Base-by-base conservation (phyloP, 2,113 vertebrate species). In the Dipodomys spectabilis region DNA sequence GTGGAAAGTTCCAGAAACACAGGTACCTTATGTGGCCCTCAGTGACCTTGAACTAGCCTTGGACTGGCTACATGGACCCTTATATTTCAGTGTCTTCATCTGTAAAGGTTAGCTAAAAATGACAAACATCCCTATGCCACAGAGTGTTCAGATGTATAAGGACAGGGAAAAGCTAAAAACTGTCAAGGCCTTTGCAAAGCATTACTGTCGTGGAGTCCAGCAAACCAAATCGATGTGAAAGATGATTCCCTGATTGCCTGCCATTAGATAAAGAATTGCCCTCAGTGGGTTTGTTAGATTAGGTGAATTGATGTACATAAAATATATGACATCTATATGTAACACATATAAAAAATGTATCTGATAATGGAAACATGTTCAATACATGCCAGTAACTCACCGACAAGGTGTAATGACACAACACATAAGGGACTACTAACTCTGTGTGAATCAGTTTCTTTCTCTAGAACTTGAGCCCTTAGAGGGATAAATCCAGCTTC, bases 391-490 rank as follows among this genome's bases (percentile, higher is more conserved):
- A 27, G 0, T 79, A 65, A 65, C 11, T 60, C 72, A 20, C 7
- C 9, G 7, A 13, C 2, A 1, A 0, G 25, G 1, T 27, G 2
- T 1, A 11, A 30, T 19, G 0, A 44, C 30, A 8, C 4, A 28
- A 12, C 7, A 67, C 1, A 0, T 4, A 9, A 28, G 8, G 18
- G 9, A 32, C 45, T 39, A 9, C 2, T 9, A 6, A 53, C 25
- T 49, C 88, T 88, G 62, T 35, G 25, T 23, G 30, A 89, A 68
- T 19, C 60, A 35, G 11, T 68, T 77, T 77, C 12, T 81, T 27
- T 65, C 30, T 5, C 49, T 62, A 32, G 65, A 81, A 81, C 6
- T 10, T 32, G 30, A 10, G 4, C 13, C 68, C 15, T 68, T 49
- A 3, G 0, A 78, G 44, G 30, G 49, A 6, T 2, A 67, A 15